phyloP scores from a whole-genome alignment of 2,113 vertebrate species.

The Callocephalon fimbriatum region DNA sequence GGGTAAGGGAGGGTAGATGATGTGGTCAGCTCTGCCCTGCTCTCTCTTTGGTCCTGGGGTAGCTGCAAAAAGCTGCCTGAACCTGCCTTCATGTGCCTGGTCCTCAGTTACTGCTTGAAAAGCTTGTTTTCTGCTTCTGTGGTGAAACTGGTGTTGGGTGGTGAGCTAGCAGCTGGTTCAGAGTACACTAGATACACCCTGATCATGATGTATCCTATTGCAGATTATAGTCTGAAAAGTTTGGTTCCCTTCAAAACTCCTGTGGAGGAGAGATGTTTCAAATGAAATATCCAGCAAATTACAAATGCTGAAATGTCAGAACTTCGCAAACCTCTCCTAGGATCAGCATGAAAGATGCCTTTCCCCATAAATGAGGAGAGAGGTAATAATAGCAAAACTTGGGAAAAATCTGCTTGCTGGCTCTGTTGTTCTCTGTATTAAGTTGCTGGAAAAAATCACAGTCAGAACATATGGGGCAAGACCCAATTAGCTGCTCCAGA shows the following conservation, averaged over 20 bases:
- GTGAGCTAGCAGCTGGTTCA: not conserved
- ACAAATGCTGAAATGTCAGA: not conserved
- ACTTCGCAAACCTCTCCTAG: not conserved
- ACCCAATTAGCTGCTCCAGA: constrained; percentile 43
- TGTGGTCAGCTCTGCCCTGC: not conserved
- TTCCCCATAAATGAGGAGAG: not conserved
- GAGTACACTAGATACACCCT: not conserved
- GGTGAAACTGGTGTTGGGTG: not conserved
- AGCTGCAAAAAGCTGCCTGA: not conserved
- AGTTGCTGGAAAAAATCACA: constrained; percentile 4
- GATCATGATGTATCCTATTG: not conserved
- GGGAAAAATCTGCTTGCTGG: not conserved
- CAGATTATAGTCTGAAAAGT: not conserved
- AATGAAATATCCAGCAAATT: not conserved
- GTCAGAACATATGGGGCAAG: not conserved
- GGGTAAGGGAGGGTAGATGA: not conserved
- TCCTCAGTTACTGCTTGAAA: not conserved
- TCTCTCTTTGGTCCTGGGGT: not conserved
- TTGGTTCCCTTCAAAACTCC: not conserved
- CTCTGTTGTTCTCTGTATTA: not conserved
- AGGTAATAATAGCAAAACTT: not conserved
- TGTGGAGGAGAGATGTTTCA: not conserved
- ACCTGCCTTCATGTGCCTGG: not conserved
- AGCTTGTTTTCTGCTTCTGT: not conserved
- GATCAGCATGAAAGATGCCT: not conserved